phyloP scores from a whole-genome alignment of 2,888 invertebrate species.

The Hirtodrosophila histrioides region DNA sequence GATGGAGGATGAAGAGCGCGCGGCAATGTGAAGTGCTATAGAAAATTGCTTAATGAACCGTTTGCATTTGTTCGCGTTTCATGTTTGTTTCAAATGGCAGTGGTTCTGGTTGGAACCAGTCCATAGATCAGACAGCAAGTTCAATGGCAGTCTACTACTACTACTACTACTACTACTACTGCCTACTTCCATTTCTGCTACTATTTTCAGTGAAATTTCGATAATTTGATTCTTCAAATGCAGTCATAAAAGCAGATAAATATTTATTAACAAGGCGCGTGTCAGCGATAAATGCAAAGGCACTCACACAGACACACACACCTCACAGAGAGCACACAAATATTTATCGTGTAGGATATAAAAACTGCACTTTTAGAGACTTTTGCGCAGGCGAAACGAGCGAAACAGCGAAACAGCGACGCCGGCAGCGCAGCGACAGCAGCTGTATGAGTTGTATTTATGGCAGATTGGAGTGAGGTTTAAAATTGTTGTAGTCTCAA shows the following conservation, averaged over 20 bases:
- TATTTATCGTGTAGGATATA: constrained; percentile 67
- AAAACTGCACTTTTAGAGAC: constrained; percentile 42
- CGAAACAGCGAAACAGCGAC: constrained; percentile 13
- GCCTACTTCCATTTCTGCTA: background rate
- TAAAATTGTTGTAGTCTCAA: no score
- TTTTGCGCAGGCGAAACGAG: constrained; percentile 53
- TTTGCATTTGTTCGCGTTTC: constrained; percentile 43
- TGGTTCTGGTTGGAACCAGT: constrained; percentile 49
- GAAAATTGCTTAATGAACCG: constrained; percentile 76
- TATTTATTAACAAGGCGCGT: constrained; percentile 42
- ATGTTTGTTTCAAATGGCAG: constrained; percentile 65
- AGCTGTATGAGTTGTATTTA: constrained; percentile 8
- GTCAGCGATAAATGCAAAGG: constrained; percentile 31
- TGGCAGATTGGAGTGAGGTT: background rate
- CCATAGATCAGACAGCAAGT: constrained; percentile 54
- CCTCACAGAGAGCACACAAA: constrained; percentile 30
- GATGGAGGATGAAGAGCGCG: constrained; percentile 55
- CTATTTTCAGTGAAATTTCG: background rate
- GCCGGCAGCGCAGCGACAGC: constrained; percentile 1
- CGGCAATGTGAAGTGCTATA: constrained; percentile 63
- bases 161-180: constrained; percentile 9
- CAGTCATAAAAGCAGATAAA: constrained; percentile 45
- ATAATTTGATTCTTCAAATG: constrained; percentile 9
- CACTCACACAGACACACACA: constrained; percentile 10
- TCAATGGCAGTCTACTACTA: constrained; percentile 54